phyloP scores from a whole-genome alignment of 2,113 vertebrate species.

The Dasyprocta punctata region DNA sequence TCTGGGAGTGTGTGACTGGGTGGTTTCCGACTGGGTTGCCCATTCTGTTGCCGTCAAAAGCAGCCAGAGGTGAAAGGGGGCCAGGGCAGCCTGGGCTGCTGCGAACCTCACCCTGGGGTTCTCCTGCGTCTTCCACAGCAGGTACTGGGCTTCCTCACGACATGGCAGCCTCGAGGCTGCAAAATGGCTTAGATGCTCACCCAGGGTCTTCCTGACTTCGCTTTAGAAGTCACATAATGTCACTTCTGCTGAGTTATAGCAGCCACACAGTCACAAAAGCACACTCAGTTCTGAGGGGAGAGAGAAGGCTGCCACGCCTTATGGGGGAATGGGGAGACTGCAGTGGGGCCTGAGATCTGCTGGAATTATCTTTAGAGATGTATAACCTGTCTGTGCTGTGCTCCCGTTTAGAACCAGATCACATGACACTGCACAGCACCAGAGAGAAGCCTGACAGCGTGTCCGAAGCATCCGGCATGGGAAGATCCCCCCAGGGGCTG shows the following conservation, averaged over 20 bases:
- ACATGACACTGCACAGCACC: rapidly evolving
- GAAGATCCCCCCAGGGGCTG: rapidly evolving
- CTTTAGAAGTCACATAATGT: neutral
- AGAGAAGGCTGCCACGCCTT: neutral
- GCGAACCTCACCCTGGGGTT: rapidly evolving
- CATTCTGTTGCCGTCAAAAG: no score
- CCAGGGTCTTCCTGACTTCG: no score
- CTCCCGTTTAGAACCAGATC: neutral
- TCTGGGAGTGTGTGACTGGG: neutral
- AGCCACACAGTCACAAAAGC: neutral
- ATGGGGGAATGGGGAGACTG: neutral
- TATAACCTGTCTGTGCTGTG: rapidly evolving
- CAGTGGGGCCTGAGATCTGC: rapidly evolving
- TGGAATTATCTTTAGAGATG: neutral
- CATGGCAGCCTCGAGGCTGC: neutral
- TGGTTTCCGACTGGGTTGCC: neutral
- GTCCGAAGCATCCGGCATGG: rapidly evolving
- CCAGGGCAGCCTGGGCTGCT: neutral
- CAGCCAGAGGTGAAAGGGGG: neutral
- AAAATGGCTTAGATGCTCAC: neutral
- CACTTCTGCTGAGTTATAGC: neutral
- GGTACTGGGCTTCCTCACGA: neutral
- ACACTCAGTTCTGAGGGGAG: neutral
- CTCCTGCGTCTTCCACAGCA: neutral
- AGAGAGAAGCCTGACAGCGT: rapidly evolving